Percentiles rank a stretch among this genome's conserved stretches.
Conservation (phyloP, 2,888 invertebrate genomes). For the Tenthredo notha region DNA sequence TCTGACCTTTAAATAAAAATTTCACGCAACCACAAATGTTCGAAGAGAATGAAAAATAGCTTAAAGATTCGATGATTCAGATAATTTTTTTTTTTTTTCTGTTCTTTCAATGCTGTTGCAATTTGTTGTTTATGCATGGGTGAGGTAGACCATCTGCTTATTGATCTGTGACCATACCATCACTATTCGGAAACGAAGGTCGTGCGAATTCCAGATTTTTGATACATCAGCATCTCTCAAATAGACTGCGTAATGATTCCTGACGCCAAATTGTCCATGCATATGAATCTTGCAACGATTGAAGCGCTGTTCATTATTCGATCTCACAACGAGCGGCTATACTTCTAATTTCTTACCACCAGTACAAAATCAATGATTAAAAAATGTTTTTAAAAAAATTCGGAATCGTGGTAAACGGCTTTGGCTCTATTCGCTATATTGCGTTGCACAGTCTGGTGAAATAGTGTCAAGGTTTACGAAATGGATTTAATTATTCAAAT, state of each 20-base stretch:
- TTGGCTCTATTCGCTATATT: background rate
- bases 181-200: background rate
- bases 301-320: background rate
- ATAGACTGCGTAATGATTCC: background rate
- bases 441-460: background rate
- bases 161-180: background rate
- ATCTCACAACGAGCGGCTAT: background rate
- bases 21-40: background rate
- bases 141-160: background rate
- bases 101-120: background rate
- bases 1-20: background rate
- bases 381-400: background rate
- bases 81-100: background rate
- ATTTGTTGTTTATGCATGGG: background rate
- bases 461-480: slow-evolving; percentile 33
- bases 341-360: background rate
- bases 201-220: background rate
- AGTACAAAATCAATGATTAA: background rate
- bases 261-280: background rate
- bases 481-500: slow-evolving; percentile 25
- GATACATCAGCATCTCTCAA: background rate
- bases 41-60: background rate
- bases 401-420: background rate
- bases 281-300: background rate
- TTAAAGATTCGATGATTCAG: background rate